Conservation (phyloP, 2,888 invertebrate genomes). For the Pecten maximus region DNA sequence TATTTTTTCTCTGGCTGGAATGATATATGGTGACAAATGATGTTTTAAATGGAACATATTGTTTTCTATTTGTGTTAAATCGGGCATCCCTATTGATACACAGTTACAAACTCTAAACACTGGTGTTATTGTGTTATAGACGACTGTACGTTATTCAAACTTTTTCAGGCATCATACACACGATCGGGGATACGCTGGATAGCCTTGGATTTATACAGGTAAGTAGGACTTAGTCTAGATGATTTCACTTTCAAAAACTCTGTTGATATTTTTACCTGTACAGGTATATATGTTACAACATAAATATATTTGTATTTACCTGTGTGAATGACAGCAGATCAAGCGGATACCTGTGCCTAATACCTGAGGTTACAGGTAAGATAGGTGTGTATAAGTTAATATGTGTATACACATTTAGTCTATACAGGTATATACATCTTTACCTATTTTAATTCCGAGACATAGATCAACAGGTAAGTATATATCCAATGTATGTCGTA, state of each 20-base stretch:
- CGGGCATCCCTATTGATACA: neutral
- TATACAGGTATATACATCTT: neutral
- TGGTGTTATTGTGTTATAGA: neutral
- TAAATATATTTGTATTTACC: constrained; percentile 19
- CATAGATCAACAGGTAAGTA: neutral
- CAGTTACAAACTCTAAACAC: neutral
- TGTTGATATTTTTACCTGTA: neutral
- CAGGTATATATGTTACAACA: neutral
- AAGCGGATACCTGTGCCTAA: neutral
- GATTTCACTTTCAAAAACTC: constrained; percentile 13
- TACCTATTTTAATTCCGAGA: neutral
- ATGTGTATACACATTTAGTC: neutral
- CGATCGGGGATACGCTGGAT: neutral
- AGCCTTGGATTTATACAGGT: neutral
- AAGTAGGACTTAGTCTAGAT: neutral
- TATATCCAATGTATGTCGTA: neutral
- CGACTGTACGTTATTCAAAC: neutral
- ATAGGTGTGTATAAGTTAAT: neutral
- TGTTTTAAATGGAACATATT: neutral
- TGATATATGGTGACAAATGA: neutral
- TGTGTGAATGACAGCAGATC: constrained; percentile 11
- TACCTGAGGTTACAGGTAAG: neutral
- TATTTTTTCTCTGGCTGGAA: neutral
- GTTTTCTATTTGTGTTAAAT: neutral
- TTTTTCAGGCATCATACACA: constrained; percentile 16